phyloP scores from a whole-genome alignment of 2,113 vertebrate genomes.

The Perca flavescens region DNA sequence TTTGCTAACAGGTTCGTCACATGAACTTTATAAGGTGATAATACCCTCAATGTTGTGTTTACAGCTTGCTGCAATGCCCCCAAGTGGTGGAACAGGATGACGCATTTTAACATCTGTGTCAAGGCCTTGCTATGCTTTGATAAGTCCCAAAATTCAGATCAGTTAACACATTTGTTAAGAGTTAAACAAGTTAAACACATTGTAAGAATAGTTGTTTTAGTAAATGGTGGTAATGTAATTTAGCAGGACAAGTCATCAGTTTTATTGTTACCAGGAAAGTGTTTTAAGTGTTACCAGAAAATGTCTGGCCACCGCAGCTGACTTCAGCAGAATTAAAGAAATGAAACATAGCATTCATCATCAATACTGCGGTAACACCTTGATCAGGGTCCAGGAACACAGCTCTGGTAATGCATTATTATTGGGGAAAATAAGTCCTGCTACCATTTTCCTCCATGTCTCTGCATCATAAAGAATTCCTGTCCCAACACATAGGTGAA shows the following conservation, averaged over 20 bases:
- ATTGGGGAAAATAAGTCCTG: slow-evolving; percentile 12
- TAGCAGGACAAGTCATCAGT: not conserved
- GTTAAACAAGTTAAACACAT: not conserved
- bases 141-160: not conserved
- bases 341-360: slow-evolving; percentile 29
- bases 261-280: slow-evolving; percentile 25
- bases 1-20: not conserved
- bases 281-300: slow-evolving; percentile 17
- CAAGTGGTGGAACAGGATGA: not conserved
- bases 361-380: not conserved
- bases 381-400: slow-evolving; percentile 15
- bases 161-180: too few relatives aligned
- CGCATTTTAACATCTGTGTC: not conserved
- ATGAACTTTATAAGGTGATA: not conserved
- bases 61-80: not conserved
- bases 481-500: slow-evolving; percentile 15
- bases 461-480: slow-evolving; percentile 20
- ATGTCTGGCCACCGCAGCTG: not conserved
- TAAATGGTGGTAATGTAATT: not conserved
- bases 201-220: not conserved
- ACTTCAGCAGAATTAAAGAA: slow-evolving; percentile 24
- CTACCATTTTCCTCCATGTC: not conserved
- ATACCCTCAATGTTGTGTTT: not conserved
- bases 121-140: not conserved
- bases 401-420: slow-evolving; percentile 9